Percentiles rank a stretch among this genome's conserved stretches.
Conservation (phyloP, 2,888 invertebrate genomes). For the Andrena flavipes region DNA sequence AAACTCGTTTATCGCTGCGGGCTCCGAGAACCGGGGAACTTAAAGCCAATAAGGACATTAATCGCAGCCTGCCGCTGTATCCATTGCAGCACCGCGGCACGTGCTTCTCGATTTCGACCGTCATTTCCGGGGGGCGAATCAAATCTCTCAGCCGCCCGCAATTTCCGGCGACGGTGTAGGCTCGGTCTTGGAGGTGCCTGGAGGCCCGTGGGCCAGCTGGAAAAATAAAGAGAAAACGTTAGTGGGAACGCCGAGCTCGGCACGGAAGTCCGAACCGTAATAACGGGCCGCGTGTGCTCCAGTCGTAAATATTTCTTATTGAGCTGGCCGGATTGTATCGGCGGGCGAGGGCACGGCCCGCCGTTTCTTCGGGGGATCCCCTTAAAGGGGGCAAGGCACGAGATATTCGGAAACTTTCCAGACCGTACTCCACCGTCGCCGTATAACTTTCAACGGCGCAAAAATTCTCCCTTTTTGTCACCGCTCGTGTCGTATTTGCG, state of each 20-base stretch:
- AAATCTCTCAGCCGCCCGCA: constrained; percentile 12
- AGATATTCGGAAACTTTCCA: constrained; percentile 57
- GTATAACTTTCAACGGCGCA: constrained; percentile 26
- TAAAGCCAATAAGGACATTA: constrained; percentile 13
- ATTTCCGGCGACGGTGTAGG: constrained; percentile 23
- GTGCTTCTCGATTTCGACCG: constrained; percentile 3
- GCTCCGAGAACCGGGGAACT: background rate
- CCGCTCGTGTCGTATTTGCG: constrained; percentile 1
- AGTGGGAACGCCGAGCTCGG: constrained; percentile 53
- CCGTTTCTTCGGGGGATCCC: constrained; percentile 30
- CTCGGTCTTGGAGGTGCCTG: constrained; percentile 10
- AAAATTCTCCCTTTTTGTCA: background rate
- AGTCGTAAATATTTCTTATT: constrained; percentile 68
- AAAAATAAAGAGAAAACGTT: constrained; percentile 36
- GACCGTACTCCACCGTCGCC: constrained; percentile 32
- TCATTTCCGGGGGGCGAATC: constrained; percentile 11
- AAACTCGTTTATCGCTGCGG: background rate
- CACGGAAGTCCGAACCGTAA: constrained; percentile 51
- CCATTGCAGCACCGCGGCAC: background rate
- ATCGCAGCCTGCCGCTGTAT: background rate
- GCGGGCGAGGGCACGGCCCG: constrained; percentile 18
- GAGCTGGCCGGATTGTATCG: constrained; percentile 50
- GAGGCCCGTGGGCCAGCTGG: constrained; percentile 31
- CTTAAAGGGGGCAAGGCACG: constrained; percentile 9
- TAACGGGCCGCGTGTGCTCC: constrained; percentile 58